A percentile compares a stretch with the other conserved stretches of the same genome.
Conservation (phyloP, 2,113 vertebrate genomes). For the Nestor notabilis region DNA sequence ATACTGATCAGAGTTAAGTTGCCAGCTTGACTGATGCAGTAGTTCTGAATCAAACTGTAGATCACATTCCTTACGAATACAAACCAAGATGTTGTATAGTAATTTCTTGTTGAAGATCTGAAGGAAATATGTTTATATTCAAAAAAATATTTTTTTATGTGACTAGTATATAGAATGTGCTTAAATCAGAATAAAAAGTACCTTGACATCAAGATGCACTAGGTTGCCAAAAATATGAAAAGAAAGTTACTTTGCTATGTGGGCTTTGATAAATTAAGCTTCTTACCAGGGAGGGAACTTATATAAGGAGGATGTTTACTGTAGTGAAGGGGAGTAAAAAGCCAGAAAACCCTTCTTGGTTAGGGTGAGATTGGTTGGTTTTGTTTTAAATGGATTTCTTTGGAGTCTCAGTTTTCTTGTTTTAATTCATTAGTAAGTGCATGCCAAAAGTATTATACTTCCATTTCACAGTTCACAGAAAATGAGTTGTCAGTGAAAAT, state of each 20-base stretch:
- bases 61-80: neutral
- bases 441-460: neutral
- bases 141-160: neutral
- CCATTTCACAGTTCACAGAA: neutral
- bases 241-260: neutral
- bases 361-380: neutral
- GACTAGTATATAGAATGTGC: neutral
- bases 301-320: neutral
- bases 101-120: neutral
- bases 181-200: constrained; percentile 16
- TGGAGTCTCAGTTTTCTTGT: neutral
- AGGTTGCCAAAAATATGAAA: neutral
- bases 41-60: neutral
- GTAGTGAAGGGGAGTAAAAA: neutral
- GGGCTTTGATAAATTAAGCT: neutral
- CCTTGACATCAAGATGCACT: neutral
- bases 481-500: neutral
- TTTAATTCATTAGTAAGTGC: neutral
- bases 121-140: neutral
- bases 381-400: neutral
- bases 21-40: neutral
- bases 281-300: neutral
- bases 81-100: neutral
- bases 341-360: neutral
- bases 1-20: neutral